phyloP scores from a whole-genome alignment of 2,113 vertebrate genomes.

The Procavia capensis region DNA sequence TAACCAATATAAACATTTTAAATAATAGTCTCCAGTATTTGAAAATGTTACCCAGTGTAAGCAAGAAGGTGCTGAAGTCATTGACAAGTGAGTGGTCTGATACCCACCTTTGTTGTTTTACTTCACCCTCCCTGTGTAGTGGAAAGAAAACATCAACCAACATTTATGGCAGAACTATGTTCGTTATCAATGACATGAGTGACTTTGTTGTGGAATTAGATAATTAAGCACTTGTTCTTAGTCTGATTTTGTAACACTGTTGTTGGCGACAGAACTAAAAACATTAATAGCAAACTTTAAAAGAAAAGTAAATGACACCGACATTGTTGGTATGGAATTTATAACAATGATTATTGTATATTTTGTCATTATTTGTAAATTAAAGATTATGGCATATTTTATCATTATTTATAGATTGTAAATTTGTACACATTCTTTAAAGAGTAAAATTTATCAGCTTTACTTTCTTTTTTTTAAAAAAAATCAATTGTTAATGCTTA shows the following conservation, averaged over 20 bases:
- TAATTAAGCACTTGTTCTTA: background rate
- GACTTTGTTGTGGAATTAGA: background rate
- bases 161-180: background rate
- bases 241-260: background rate
- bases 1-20: background rate
- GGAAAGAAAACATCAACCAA: constrained; percentile 11
- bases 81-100: constrained; percentile 18
- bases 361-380: background rate
- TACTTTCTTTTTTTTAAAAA: background rate
- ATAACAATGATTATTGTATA: background rate
- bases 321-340: constrained; percentile 29
- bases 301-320: background rate
- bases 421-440: background rate
- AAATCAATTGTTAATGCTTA: background rate
- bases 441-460: background rate
- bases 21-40: background rate
- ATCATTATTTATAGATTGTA: background rate
- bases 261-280: background rate
- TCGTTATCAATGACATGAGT: constrained; percentile 8
- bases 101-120: background rate
- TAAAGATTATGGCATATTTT: background rate
- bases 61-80: constrained; percentile 6
- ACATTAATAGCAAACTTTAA: background rate
- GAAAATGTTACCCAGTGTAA: constrained; percentile 45
- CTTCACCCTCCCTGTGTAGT: constrained; percentile 3